Percentiles rank a stretch among this genome's conserved stretches.
Evolutionary conservation across 2,113 vertebrate genomes (phyloP).

Genomic region (Leptobrachium ailaonicum): DNA sequence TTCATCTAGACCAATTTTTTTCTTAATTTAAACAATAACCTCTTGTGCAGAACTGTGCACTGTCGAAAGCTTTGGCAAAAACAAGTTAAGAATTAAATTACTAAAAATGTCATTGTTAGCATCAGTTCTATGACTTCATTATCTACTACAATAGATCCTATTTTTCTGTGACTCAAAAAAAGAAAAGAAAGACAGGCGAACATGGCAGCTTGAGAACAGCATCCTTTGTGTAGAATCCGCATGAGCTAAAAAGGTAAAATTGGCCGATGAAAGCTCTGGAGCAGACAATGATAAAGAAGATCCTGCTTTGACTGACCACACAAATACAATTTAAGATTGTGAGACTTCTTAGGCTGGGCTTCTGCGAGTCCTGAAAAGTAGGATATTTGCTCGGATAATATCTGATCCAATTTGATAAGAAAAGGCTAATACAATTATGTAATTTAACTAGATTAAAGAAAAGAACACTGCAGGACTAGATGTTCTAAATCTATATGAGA

Average conservation of each 20-base stretch:
- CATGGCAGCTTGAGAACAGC: not conserved
- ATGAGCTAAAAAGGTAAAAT: not conserved
- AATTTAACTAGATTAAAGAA: conserved; percentile 36
- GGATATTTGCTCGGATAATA: conserved; percentile 24
- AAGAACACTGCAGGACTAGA: conserved; percentile 16
- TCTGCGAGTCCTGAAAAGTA: conserved; percentile 7
- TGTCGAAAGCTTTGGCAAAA: too few species aligned
- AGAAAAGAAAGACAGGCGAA: not conserved
- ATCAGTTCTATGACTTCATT: not conserved
- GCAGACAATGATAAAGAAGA: conserved; percentile 1
- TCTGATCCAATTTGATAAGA: conserved; percentile 38
- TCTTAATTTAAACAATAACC: too few species aligned
- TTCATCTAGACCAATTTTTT: too few species aligned
- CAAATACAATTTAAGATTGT: conserved; percentile 31
- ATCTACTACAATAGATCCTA: not conserved
- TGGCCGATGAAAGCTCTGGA: conserved; percentile 27
- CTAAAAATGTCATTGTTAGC: not conserved
- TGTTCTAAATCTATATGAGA: conserved; percentile 38
- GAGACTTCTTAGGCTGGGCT: conserved; percentile 20
- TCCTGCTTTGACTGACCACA: conserved; percentile 23
- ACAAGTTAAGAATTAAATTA: too few species aligned
- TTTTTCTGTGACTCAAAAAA: not conserved
- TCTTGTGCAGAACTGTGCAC: too few species aligned
- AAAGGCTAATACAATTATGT: conserved; percentile 42
- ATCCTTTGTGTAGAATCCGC: conserved; percentile 6